Conservation (phyloP, 2,888 invertebrate species). For the Drepana falcataria region DNA sequence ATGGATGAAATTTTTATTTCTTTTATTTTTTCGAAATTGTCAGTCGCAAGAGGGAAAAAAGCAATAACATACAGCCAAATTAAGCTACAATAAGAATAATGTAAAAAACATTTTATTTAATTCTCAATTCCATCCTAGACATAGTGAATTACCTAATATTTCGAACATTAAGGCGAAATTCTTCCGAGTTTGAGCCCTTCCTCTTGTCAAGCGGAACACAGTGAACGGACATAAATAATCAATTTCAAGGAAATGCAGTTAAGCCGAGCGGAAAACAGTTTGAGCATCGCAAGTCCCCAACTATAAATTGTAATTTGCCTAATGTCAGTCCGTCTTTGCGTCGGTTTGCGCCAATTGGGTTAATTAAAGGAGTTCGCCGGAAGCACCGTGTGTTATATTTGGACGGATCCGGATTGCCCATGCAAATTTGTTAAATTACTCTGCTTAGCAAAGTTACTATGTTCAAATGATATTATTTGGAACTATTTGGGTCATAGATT, state of each 20-base stretch:
- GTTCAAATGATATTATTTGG: neutral
- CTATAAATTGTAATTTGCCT: conserved; percentile 2
- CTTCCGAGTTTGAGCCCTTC: too few species aligned
- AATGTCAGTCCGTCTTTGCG: conserved; percentile 3
- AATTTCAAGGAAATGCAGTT: neutral
- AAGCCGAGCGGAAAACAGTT: neutral
- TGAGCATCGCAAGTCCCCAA: neutral
- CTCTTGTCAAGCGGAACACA: too few species aligned
- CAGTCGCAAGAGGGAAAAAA: too few species aligned
- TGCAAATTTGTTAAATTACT: neutral
- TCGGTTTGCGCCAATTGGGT: conserved; percentile 9
- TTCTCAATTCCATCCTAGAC: too few species aligned
- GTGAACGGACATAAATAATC: neutral
- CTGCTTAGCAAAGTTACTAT: neutral
- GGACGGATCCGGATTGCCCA: neutral
- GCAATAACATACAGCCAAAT: too few species aligned
- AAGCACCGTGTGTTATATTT: neutral
- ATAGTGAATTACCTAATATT: too few species aligned
- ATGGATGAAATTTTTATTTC: too few species aligned
- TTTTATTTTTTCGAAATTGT: too few species aligned
- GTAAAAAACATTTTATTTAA: too few species aligned
- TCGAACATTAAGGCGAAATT: too few species aligned
- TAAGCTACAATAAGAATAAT: too few species aligned
- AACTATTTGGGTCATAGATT: neutral
- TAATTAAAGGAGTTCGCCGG: conserved; percentile 4